These are phyloP conservation scores for Brachyalestes nurse DNA, from an alignment of 2,797 vertebrate species.

Conservation along the genomic window DNA sequence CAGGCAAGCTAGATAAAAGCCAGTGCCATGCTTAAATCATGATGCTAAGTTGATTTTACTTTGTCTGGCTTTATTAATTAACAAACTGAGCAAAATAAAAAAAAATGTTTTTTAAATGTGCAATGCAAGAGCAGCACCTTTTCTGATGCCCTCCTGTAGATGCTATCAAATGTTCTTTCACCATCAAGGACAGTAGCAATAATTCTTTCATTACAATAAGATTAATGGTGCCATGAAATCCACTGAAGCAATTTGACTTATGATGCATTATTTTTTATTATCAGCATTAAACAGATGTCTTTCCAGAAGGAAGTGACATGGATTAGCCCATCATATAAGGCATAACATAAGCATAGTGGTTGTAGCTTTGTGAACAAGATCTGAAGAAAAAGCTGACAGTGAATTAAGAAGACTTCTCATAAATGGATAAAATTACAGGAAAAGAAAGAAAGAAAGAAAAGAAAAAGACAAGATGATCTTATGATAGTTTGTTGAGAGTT, in stretches of 20 bases:
- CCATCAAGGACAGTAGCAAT: background rate
- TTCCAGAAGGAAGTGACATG: background rate
- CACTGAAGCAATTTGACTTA: slow-evolving; percentile 7
- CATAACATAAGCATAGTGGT: background rate
- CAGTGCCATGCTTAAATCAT: too few species aligned
- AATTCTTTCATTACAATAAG: background rate
- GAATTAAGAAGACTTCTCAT: too few species aligned
- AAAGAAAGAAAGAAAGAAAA: background rate
- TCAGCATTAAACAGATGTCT: slow-evolving; percentile 5
- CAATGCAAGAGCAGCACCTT: background rate
- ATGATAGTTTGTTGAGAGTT: too few species aligned
- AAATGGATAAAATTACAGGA: too few species aligned
- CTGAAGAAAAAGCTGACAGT: background rate
- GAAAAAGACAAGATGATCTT: too few species aligned
- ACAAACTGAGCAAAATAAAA: too few species aligned
- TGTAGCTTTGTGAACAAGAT: background rate
- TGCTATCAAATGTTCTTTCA: background rate
- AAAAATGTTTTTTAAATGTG: background rate
- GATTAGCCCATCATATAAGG: background rate
- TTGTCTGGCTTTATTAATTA: too few species aligned
- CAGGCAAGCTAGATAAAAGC: too few species aligned
- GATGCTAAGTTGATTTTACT: too few species aligned
- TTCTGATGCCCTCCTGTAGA: background rate
- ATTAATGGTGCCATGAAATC: background rate
- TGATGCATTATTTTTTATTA: background rate